Evolutionary conservation across 2,888 invertebrate species (phyloP), one percentile per base, ranked within the genome.

Genomic region (Stramonita haemastoma): DNA sequence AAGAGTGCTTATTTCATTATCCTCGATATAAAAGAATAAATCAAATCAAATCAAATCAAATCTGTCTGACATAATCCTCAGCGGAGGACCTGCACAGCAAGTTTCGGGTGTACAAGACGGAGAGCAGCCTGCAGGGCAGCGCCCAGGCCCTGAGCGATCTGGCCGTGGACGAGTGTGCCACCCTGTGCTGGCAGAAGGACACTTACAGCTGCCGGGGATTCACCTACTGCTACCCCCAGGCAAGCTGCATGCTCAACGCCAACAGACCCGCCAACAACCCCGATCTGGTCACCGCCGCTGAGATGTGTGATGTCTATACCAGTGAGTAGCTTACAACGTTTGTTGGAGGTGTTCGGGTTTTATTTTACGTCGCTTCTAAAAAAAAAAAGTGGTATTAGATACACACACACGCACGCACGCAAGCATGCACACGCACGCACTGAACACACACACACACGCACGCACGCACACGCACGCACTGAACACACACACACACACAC

Each of bases 111-210:
- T 89, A 73, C 86, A 83, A 57, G 29, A 85, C 13, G 0, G 87
- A 46, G 77, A 77, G 79, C 32, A 19, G 56, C 26, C 34, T 87
- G 81, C n/a, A 13, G 22, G 56, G 83, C 79, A 87, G 77, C 29
- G 86, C 73, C 32, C 70, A 79, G 46, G 19, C 34, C 32, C 81
- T 92, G 26, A 73, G 88, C 32, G 92, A 93, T 32, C 32, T 94
- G 57, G 93, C 94, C 0, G 94, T 94, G 8, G 94, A 94, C 87
- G 93, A 94, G 88, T 94, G 94, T 87, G 94, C 94, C 4, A 89
- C 92, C 0, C 87, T 92, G 13, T 94, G 94, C 90, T 89, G 93
- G n/a, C 84, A 88, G 0, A 92, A 93, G 46, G 77, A 90, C 17
- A 89, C 89, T 0, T 92, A 93, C 77, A 91, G 92, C 86, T 94